phyloP scores from a whole-genome alignment of 2,888 invertebrate genomes.

The Sphaerophoria taeniata region DNA sequence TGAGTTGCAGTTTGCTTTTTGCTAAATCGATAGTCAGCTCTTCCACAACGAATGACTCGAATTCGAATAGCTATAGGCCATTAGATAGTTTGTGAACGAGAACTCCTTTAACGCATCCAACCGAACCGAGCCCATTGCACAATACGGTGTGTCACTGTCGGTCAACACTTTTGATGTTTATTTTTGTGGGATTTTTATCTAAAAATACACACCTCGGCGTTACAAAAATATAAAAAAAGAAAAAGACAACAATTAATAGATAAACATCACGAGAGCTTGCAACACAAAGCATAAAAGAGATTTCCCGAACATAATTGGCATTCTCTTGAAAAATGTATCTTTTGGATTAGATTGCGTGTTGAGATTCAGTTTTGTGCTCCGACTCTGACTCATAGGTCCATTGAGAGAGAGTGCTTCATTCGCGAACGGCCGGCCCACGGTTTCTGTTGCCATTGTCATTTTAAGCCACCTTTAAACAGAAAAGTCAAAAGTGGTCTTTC shows the following conservation, averaged over 20 bases:
- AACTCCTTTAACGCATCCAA: conserved; percentile 39
- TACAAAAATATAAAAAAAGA: conserved; percentile 41
- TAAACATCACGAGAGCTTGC: conserved; percentile 63
- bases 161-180: conserved; percentile 4
- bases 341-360: conserved; percentile 23
- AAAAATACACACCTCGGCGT: conserved; percentile 38
- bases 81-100: conserved; percentile 49
- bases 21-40: conserved; percentile 67
- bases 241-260: conserved; percentile 59
- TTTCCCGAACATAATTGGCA: conserved; percentile 28
- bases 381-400: conserved; percentile 18
- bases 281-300: conserved; percentile 49
- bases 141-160: conserved; percentile 41
- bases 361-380: background rate
- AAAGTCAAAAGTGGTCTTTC: background rate
- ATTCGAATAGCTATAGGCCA: conserved; percentile 16
- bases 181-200: background rate
- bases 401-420: conserved; percentile 29
- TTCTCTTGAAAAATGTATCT: conserved; percentile 52
- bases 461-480: background rate
- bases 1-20: conserved; percentile 46
- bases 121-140: conserved; percentile 61
- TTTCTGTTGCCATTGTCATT: conserved; percentile 5
- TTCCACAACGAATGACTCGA: background rate
- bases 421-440: background rate